Evolutionary conservation across 2,113 vertebrate species (phyloP).

Genomic region (Gavia stellata): DNA sequence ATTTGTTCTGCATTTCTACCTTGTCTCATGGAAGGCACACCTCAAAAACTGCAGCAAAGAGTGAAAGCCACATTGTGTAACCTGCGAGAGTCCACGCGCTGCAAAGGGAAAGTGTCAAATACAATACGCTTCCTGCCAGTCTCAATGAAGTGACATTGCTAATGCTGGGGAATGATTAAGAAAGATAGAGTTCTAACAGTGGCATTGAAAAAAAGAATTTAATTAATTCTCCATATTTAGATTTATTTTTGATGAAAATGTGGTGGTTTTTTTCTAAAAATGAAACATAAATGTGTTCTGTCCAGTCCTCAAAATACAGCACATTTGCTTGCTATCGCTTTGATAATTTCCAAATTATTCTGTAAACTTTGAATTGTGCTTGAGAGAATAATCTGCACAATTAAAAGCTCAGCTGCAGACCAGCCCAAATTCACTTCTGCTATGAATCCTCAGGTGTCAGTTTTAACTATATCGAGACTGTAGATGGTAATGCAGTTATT

Average conservation of each 20-base stretch:
- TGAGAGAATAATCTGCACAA: not conserved
- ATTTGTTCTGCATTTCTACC: not conserved
- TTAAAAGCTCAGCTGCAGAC: not conserved
- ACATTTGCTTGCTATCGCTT: not conserved
- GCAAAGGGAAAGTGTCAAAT: not conserved
- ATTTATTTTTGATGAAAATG: not conserved
- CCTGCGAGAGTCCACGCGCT: not conserved
- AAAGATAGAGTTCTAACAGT: not conserved
- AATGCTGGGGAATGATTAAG: not conserved
- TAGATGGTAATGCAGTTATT: not conserved
- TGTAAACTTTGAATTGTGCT: not conserved
- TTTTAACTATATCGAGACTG: not conserved
- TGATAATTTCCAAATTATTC: not conserved
- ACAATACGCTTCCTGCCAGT: not conserved
- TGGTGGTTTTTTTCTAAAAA: rapidly evolving
- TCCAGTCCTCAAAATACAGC: not conserved
- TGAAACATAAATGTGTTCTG: not conserved
- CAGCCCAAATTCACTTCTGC: not conserved
- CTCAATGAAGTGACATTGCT: not conserved
- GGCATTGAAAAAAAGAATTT: not conserved
- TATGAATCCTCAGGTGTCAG: not conserved
- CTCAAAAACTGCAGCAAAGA: not conserved
- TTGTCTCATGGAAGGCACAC: not conserved
- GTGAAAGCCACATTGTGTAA: not conserved
- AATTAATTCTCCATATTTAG: not conserved